phyloP scores from a whole-genome alignment of 2,113 vertebrate genomes.

The Forbesichthys agassizii region DNA sequence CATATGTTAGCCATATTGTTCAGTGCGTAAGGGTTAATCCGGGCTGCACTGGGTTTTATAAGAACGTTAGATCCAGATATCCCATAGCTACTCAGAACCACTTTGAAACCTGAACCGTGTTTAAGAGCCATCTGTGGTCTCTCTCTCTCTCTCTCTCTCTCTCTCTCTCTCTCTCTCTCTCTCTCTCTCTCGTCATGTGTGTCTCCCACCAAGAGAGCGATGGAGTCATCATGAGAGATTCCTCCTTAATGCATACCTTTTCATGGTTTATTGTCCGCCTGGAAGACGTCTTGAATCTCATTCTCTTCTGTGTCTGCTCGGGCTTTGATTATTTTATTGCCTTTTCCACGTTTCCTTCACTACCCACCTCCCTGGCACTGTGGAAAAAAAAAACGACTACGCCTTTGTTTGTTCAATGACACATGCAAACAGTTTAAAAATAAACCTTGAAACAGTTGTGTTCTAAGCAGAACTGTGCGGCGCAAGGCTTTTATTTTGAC shows the following conservation, averaged over 20 bases:
- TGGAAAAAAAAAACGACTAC: too few relatives aligned
- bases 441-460: too few relatives aligned
- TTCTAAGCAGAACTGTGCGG: too few relatives aligned
- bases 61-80: constrained; percentile 24
- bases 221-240: constrained; percentile 50
- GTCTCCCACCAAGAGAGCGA: not conserved
- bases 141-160: constrained; percentile 19
- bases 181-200: not conserved
- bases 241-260: constrained; percentile 54
- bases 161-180: constrained; percentile 3
- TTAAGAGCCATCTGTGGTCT: constrained; percentile 64
- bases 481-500: too few relatives aligned
- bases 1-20: constrained; percentile 52
- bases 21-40: constrained; percentile 15
- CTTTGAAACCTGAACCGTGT: constrained; percentile 64
- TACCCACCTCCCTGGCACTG: constrained; percentile 3
- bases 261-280: constrained; percentile 65
- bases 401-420: too few relatives aligned
- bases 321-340: constrained; percentile 46
- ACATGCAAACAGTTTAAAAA: too few relatives aligned
- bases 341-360: constrained; percentile 47
- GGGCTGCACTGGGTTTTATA: constrained; percentile 51
- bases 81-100: constrained; percentile 53
- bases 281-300: constrained; percentile 49
- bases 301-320: constrained; percentile 19